Percentiles rank a stretch among this genome's conserved stretches.
These are phyloP conservation scores for Chamaetylas fuelleborni DNA, from an alignment of 2,113 vertebrate genomes.

Conservation along the genomic window DNA sequence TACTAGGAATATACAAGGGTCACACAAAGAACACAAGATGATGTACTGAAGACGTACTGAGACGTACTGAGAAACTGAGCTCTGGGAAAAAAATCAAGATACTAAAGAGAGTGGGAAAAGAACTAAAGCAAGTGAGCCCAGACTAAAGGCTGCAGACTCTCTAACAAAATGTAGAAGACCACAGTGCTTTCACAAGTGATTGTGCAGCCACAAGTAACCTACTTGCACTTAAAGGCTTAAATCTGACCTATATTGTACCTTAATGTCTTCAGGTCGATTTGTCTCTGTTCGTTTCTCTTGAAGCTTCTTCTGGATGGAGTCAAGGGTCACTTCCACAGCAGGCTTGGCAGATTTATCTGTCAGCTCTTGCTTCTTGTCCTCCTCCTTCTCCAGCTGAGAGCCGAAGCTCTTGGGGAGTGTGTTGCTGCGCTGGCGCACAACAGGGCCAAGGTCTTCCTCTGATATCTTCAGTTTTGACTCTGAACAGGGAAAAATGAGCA, in stretches of 20 bases:
- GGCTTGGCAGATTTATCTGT: constrained; percentile 86
- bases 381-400: constrained; percentile 92
- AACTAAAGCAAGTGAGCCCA: background rate
- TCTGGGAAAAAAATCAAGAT: background rate
- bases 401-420: constrained; percentile 97
- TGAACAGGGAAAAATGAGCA: constrained; percentile 20
- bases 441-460: constrained; percentile 87
- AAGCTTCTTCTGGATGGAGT: constrained; percentile 86
- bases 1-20: background rate
- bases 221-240: background rate
- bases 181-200: background rate
- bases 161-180: background rate
- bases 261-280: constrained; percentile 90
- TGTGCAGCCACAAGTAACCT: background rate
- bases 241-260: constrained; percentile 74
- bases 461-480: constrained; percentile 91
- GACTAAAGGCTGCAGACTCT: background rate
- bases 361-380: constrained; percentile 72
- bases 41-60: background rate
- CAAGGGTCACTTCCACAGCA: constrained; percentile 86
- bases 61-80: background rate
- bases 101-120: background rate
- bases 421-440: constrained; percentile 93
- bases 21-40: background rate
- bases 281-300: constrained; percentile 89